Evolutionary conservation across 2,888 invertebrate species (phyloP), one percentile per base, ranked within the genome.

Genomic region (Hydropsyche betteni): DNA sequence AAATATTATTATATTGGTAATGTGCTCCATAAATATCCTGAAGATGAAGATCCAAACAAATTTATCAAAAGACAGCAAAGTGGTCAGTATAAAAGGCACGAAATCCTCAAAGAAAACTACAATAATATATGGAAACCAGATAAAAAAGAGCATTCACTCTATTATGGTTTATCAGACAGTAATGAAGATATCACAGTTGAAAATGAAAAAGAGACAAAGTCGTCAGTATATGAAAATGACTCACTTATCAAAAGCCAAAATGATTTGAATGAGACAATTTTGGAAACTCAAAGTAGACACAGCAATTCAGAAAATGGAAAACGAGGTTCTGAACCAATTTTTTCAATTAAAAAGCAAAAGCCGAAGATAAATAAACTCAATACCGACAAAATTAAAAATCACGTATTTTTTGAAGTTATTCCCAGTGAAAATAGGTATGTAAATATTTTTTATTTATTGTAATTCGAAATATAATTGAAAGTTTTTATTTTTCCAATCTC

Each of bases 361-460:
- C 14, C 58, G 16, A 8, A 58, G 3, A 16, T 58, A 5, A 16
- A 58, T 16, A 58, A 8, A 16, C 14, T 8, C 14, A 14, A 58
- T 16, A 24, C 58, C 58, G 24, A 72, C 16, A 77, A 78, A 52
- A 3, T 68, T 4, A 68, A 69, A 74, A 36, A 71, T 16, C 71
- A 76, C 24, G 87, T 88, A 2, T 83, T 84, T 68, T 88, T 88
- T 77, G 84, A 88, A 82, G 83, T 88, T 51, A 87, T 87, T 78
- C 88, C 88, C 0, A 88, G 88, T 82, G 88, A 88, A 80, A 86
- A 86, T 77, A 87, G 84, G 88, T 87, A 81, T 83, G 82, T 24
- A 24, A 24, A 77, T 71, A 34, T 68, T 58, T 71, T 1, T 16
- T 38, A 71, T 72, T 44, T 24, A 24, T 24, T 1, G 24, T 50